These are phyloP conservation scores for Miltochrista miniata DNA, from an alignment of 2,888 invertebrate genomes.

Conservation along the genomic window DNA sequence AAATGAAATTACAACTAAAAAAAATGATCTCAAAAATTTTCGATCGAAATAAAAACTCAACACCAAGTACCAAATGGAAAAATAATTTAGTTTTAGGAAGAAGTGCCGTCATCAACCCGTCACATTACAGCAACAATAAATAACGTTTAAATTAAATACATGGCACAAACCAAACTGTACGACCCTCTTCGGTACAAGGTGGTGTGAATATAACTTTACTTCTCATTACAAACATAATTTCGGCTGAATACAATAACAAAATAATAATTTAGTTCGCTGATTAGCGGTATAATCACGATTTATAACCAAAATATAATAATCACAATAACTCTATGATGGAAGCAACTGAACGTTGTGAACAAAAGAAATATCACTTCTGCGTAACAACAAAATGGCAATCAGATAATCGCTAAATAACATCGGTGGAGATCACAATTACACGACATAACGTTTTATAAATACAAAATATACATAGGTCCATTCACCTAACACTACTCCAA, in stretches of 20 bases:
- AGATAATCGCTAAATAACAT: conserved; percentile 81
- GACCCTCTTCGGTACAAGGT: conserved; percentile 71
- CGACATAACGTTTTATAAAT: conserved; percentile 80
- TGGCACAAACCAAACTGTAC: conserved; percentile 79
- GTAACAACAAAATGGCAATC: conserved; percentile 80
- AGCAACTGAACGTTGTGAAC: conserved; percentile 72
- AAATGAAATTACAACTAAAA: conserved; percentile 43
- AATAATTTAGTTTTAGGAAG: conserved; percentile 69
- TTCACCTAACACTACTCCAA: conserved; percentile 71
- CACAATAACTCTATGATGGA: conserved; percentile 76
- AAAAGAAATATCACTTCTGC: conserved; percentile 64
- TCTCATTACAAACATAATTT: conserved; percentile 53
- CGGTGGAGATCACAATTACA: conserved; percentile 84
- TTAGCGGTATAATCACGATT: conserved; percentile 70
- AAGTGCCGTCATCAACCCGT: conserved; percentile 60
- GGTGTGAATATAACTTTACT: conserved; percentile 45
- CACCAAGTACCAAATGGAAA: conserved; percentile 77
- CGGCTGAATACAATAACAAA: conserved; percentile 63
- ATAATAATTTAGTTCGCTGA: conserved; percentile 60
- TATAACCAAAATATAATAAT: conserved; percentile 52
- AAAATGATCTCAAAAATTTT: conserved; percentile 60
- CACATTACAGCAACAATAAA: conserved; percentile 67
- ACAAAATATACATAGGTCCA: conserved; percentile 80
- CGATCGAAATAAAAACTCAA: conserved; percentile 63
- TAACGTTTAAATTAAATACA: conserved; percentile 77